These are phyloP conservation scores for Anomalospiza imberbis DNA, from an alignment of 2,797 vertebrate species.

Conservation along the genomic window DNA sequence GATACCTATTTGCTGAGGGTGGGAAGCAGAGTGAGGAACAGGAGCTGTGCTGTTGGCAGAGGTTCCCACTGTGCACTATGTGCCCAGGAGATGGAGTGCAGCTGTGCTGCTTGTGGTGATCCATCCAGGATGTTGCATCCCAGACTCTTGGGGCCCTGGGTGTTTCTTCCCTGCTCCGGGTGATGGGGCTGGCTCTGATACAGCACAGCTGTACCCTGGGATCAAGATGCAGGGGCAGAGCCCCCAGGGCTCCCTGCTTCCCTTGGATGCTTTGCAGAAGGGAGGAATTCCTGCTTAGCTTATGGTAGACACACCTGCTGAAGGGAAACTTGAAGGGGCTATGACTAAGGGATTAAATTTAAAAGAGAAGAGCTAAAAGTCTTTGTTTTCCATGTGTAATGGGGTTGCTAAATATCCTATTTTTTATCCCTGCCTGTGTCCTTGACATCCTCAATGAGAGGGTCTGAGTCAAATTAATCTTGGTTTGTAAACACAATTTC, in stretches of 20 bases:
- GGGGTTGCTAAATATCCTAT: background rate
- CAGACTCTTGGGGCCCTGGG: fast-evolving
- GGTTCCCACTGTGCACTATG: background rate
- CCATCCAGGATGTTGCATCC: background rate
- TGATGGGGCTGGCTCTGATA: background rate
- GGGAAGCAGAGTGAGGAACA: background rate
- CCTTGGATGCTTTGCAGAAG: background rate
- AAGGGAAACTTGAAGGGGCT: background rate
- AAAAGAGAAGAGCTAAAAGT: background rate
- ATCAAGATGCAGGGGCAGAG: background rate
- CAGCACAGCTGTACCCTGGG: background rate
- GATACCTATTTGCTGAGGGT: background rate
- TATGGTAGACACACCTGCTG: background rate
- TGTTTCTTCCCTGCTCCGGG: background rate
- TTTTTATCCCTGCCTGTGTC: background rate
- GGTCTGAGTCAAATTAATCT: background rate
- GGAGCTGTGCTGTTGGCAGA: background rate
- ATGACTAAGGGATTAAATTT: background rate
- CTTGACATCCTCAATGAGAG: background rate
- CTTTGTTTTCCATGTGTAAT: background rate
- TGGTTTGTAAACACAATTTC: background rate
- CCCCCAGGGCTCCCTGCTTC: background rate
- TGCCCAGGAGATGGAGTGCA: background rate
- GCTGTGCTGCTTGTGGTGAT: background rate
- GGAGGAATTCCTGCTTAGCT: background rate